Evolutionary conservation across 2,888 invertebrate species (phyloP), one percentile per base, ranked within the genome.

Genomic region (Agrochola lychnidis): DNA sequence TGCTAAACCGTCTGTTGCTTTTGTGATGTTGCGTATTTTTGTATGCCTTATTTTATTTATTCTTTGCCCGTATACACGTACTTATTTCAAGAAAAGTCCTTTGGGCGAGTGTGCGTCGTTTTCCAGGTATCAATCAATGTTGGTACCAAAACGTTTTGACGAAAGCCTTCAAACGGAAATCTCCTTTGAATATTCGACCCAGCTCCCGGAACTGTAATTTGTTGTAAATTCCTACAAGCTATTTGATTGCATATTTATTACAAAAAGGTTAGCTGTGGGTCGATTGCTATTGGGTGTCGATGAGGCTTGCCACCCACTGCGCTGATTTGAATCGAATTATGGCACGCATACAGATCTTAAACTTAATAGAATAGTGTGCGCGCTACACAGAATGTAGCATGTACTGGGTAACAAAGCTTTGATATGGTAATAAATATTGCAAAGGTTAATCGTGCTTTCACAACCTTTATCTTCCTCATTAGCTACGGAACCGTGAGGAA

Each of bases 271-370:
- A 73, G 76, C 70, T 79, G 93, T 93, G 91, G 93, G 93, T 78
- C 79, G 92, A 88, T 82, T 85, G 89, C 88, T 91, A 92, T 92
- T 91, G 90, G 90, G 92, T 92, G 93, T 90, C 90, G 89, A 93
- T 91, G 91, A 91, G 89, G 85, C 87, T 83, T 79, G 76, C 92
- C 93, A 89, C 94, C 94, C 93, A 94, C 94, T 76, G 81, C 51
- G 77, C 82, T 77, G 76, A 93, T 93, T 93, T 93, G 85, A 93
- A 94, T 94, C 78, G 82, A 82, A 80, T 92, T 93, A 92, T 93
- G 93, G 94, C 79, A 70, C 69, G 84, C 84, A 81, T 82, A 73
- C 62, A 74, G 81, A 87, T 84, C 82, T 78, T n/a, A 73, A 42
- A 73, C 73, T 16, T 42, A 81, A 83, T 84, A 80, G 76, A 84